Conservation (phyloP, 1,140 invertebrate genomes). For the Meteorus sp. region DNA sequence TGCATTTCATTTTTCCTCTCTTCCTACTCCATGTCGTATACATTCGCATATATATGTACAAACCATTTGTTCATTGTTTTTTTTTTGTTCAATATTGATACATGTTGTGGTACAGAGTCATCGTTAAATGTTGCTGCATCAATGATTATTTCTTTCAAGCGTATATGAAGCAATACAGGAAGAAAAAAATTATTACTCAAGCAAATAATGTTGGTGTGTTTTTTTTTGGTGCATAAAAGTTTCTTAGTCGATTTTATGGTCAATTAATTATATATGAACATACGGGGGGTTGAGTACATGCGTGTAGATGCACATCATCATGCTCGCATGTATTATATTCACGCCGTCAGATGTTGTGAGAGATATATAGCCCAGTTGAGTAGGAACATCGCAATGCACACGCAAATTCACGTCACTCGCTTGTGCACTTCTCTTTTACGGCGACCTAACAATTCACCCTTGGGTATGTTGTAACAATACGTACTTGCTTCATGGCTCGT, state of each 20-base stretch:
- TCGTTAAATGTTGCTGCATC: constrained; percentile 4
- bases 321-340: no score
- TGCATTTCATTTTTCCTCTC: not conserved
- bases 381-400: constrained; percentile 20
- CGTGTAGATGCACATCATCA: constrained; percentile 12
- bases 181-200: not conserved
- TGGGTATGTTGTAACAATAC: constrained; percentile 23
- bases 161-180: not conserved
- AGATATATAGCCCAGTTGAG: not conserved
- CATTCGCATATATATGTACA: not conserved
- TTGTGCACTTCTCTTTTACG: not conserved
- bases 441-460: constrained; percentile 12
- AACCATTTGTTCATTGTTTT: not conserved
- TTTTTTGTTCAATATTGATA: no score
- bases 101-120: no score
- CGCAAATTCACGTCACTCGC: constrained; percentile 13
- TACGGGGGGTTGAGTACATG: constrained; percentile 24
- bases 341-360: not conserved
- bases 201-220: not conserved
- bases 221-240: constrained; percentile 63
- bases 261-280: constrained; percentile 32
- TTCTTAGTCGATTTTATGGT: constrained; percentile 46
- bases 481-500: constrained; percentile 38
- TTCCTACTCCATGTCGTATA: not conserved
- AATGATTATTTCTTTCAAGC: not conserved